Evolutionary conservation across 2,888 invertebrate species (phyloP).

Genomic region (Pasiphila rectangulata): DNA sequence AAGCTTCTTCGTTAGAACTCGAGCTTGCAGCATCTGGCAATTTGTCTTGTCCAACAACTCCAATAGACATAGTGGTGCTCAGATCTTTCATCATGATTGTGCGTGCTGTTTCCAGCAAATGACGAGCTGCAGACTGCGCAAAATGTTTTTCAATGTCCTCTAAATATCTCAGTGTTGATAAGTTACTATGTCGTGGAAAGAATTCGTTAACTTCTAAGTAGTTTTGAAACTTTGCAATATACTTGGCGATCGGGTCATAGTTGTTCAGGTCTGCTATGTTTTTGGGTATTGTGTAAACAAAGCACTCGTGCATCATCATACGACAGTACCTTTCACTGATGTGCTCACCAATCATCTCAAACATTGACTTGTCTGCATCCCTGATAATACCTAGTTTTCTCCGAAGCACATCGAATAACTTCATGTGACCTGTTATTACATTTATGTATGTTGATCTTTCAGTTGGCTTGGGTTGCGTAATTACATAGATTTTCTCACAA

Average conservation of each 20-base stretch:
- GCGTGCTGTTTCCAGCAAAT: slow-evolving; percentile 85
- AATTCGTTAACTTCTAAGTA: slow-evolving; percentile 82
- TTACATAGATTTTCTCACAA: slow-evolving; percentile 51
- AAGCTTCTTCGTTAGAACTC: slow-evolving; percentile 52
- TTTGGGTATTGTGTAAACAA: slow-evolving; percentile 88
- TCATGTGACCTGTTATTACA: slow-evolving; percentile 80
- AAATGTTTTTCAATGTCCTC: slow-evolving; percentile 88
- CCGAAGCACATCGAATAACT: slow-evolving; percentile 80
- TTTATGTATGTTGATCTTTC: slow-evolving; percentile 71
- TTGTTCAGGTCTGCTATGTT: slow-evolving; percentile 85
- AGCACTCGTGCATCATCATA: slow-evolving; percentile 85
- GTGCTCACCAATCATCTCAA: slow-evolving; percentile 79
- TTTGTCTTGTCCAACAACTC: slow-evolving; percentile 77
- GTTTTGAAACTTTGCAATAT: slow-evolving; percentile 84
- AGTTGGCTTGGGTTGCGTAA: slow-evolving; percentile 62
- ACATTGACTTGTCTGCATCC: slow-evolving; percentile 62
- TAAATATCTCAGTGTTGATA: slow-evolving; percentile 84
- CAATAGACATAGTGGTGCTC: slow-evolving; percentile 84
- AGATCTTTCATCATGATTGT: slow-evolving; percentile 90
- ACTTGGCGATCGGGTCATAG: slow-evolving; percentile 82
- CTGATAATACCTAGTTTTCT: slow-evolving; percentile 77
- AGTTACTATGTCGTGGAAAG: slow-evolving; percentile 73
- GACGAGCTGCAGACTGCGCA: slow-evolving; percentile 87
- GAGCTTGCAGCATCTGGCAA: slow-evolving; percentile 43
- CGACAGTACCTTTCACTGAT: slow-evolving; percentile 82